Base-by-base conservation (phyloP, 2,113 vertebrate species). In the Rhea americana region DNA sequence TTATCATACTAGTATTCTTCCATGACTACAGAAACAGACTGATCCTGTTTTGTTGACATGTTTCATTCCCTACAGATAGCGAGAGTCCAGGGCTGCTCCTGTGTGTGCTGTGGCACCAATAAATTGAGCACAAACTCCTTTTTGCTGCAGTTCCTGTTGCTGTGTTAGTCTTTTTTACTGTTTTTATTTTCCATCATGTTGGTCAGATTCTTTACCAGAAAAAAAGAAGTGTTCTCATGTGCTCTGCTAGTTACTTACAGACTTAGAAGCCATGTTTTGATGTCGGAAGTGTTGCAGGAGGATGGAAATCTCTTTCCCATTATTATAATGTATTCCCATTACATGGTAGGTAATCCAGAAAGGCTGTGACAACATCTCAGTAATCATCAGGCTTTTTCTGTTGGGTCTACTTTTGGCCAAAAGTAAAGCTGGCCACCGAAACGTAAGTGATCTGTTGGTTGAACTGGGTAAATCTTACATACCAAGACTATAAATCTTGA, bases 1-100 rank as follows among this genome's bases (percentile, higher is more conserved):
- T 73, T 93, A 95, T 95, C 78, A 5, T 82, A 74, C 26, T 41
- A 66, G 81, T 91, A 87, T 93, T 96, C 95, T 96, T 93, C 94
- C 94, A 83, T 25, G 37, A 82, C 71, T 90, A 84, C 73, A 86
- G 94, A 68, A 95, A 95, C 91, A 97, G 84, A 86, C 73, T 73
- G 66, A 48, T 59, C 43, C 90, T 94, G 81, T 91, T 95, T 89
- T 90, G 85, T 88, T 94, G 63, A 71, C 76, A 35, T 72, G 73
- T 61, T 94, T 51, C n/a, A 32, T 65, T 81, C 89, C 71, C 81
- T 28, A 2, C 37, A 91, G 96, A 95, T 94, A 96, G 93, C 25
- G 32, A 45, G 75, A 71, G 56, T 15, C 58, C 63, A 51, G n/a
- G 11, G 32, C 61, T 73, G 19, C 45, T 79, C n/a, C 22, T 11